Evolutionary conservation across 2,797 vertebrate genomes (phyloP), one percentile per base, ranked within the genome.

Genomic region (Cynodonichthys magdalenae): DNA sequence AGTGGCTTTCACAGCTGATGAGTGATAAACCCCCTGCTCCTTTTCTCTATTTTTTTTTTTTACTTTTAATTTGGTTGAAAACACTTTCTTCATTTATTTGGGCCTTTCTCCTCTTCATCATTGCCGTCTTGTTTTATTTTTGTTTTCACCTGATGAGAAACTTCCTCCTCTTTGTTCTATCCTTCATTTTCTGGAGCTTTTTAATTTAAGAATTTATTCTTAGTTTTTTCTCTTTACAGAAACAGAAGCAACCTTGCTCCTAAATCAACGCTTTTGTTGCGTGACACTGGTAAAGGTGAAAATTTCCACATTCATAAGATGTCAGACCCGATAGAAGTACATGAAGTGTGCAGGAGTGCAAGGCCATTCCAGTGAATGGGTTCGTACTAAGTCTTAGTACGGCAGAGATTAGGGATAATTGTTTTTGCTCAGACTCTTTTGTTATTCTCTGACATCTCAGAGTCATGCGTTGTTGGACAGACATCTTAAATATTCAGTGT

Each of bases 351-450:
- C 51, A 24, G 63, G 79, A 75, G 68, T 70, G 49, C 74, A 85
- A 84, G 85, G 78, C 64, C 70, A 10, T 17, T 28, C 59, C 49
- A 77, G 74, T 79, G 52, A 84, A 79, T 49, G 56, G 73, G 75
- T 58, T 41, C n/a, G 0, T 12, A 29, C 11, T 1, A 29, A 59
- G 20, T 51, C 41, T 46, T 45, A 36, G 9, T 56, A 44, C 36
- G 51, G 31, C n/a, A 34, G 24, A 27, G 17, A 42, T 49, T 50
- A 74, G 61, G 69, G n/a, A 64, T 20, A 8, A 3, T 53, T 46
- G 9, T 53, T 47, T 62, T 65, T 39, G 49, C 31, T 50, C 3
- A 15, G 7, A 34, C 6, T 54, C 11, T 42, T 39, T 60, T 58
- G 36, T 39, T 0, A 3, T 42, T 65, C 53, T 53, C 45, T 20